Conservation (phyloP, 1,140 invertebrate genomes). For the Tetragonula clypearis region DNA sequence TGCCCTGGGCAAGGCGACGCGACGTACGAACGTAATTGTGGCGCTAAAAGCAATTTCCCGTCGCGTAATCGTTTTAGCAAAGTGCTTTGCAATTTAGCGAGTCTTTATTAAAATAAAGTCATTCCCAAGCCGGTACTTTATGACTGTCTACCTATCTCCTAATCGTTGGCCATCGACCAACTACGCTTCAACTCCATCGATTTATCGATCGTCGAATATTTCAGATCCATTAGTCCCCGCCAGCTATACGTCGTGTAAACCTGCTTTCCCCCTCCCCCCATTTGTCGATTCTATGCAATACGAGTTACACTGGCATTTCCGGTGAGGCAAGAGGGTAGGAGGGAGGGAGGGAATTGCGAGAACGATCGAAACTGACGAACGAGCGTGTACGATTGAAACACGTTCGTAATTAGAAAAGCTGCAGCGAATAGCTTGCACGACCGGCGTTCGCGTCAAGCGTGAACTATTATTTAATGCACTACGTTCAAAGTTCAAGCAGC, state of each 20-base stretch:
- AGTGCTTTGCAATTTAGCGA: slow-evolving; percentile 69
- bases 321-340: background rate
- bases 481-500: slow-evolving; percentile 19
- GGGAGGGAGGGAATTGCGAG: no score
- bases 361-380: background rate
- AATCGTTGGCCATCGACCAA: slow-evolving; percentile 27
- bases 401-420: slow-evolving; percentile 23
- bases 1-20: background rate
- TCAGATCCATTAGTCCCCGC: background rate
- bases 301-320: background rate
- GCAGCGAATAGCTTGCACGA: background rate
- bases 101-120: slow-evolving; percentile 61
- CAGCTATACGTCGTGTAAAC: background rate
- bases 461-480: slow-evolving; percentile 30
- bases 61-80: slow-evolving; percentile 62
- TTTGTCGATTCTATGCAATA: background rate
- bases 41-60: slow-evolving; percentile 66
- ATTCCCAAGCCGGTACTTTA: slow-evolving; percentile 36
- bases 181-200: background rate
- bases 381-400: background rate
- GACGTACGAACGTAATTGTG: slow-evolving; percentile 49
- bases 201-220: slow-evolving; percentile 3
- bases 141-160: background rate
- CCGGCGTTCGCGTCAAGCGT: background rate
- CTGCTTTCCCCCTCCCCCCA: background rate